Base-by-base conservation (phyloP, 2,888 invertebrate genomes). In the Rhopalosiphum nymphaeae region DNA sequence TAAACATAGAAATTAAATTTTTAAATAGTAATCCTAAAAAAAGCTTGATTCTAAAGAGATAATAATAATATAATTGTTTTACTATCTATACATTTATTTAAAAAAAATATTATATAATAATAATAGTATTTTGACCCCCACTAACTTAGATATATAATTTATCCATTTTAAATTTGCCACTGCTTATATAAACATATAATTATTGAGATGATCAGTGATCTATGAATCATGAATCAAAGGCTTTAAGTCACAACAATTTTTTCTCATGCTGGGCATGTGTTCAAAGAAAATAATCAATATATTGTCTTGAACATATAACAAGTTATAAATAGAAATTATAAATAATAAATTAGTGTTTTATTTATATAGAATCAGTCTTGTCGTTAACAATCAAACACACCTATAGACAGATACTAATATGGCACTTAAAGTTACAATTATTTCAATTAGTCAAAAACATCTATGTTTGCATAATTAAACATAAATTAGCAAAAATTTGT, bases 331-430 rank as follows among this genome's bases (percentile, higher is more conserved):
- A 49, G 26, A 53, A 42, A 67, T 42, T 67, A 78, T 92, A 53
- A 92, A 53, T 56, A 85, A 85, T 84, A 84, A 53, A 89, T 93
- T 93, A 84, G 53, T 89, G 53, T 94, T 36, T 94, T 90, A 91
- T 91, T 91, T 91, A 90, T 94, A 42, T 90, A 61, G 36, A 94
- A 86, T 94, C 94, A 94, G 94, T 94, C 94, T 94, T 94, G 85
- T 93, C 84, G 44, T 90, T 91, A 91, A 94, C 91, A 94, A 49
- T 94, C 36, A 49, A 61, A 90, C 61, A 90, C 94, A 90, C 85
- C 86, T 91, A 53, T 89, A 89, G 61, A 90, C 85, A 90, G 89
- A 90, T 86, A 94, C 49, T 86, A 86, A 67, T 94, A 94, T 94
- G 94, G 94, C 94, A 94, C 94, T 90, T 89, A 89, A 67, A 86